Evolutionary conservation across 2,113 vertebrate genomes (phyloP).

Genomic region (Peucedramus taeniatus): DNA sequence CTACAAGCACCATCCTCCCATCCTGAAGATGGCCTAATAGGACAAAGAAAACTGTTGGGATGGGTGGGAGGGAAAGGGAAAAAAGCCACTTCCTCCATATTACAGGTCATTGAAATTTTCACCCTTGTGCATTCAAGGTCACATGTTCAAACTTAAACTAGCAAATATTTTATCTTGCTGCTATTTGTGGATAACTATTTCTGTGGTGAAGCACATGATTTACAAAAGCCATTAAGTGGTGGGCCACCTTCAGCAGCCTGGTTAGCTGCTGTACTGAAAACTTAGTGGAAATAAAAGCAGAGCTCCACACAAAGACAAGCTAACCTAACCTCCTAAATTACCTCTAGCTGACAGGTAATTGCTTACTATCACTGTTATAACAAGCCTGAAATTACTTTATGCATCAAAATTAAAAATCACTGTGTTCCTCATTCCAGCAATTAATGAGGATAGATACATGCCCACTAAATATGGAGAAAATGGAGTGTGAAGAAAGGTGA

Average conservation of each 20-base stretch:
- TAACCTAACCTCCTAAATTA: slow-evolving; percentile 12
- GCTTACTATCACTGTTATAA: slow-evolving; percentile 10
- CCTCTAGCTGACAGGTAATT: slow-evolving; percentile 17
- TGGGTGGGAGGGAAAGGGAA: fast-evolving
- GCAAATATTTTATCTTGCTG: not conserved
- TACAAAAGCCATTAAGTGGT: not conserved
- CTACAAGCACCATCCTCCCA: not conserved
- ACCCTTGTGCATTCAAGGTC: not conserved
- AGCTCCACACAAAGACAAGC: not conserved
- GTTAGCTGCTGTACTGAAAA: not conserved
- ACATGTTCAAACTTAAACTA: not conserved
- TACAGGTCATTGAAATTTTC: not conserved
- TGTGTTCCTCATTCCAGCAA: not conserved
- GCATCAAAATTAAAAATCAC: slow-evolving; percentile 17
- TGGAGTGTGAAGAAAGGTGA: not conserved
- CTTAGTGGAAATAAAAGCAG: not conserved
- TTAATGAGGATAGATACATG: not conserved
- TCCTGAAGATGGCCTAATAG: not conserved
- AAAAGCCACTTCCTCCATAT: not conserved
- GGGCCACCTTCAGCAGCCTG: not conserved
- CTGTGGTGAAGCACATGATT: not conserved
- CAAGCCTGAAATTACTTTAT: slow-evolving; percentile 18
- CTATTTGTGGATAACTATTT: not conserved
- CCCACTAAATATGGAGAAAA: not conserved
- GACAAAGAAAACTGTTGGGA: not conserved